Evolutionary conservation across 2,797 vertebrate genomes (phyloP), one percentile per base, ranked within the genome.

Genomic region (Galago senegalensis): DNA sequence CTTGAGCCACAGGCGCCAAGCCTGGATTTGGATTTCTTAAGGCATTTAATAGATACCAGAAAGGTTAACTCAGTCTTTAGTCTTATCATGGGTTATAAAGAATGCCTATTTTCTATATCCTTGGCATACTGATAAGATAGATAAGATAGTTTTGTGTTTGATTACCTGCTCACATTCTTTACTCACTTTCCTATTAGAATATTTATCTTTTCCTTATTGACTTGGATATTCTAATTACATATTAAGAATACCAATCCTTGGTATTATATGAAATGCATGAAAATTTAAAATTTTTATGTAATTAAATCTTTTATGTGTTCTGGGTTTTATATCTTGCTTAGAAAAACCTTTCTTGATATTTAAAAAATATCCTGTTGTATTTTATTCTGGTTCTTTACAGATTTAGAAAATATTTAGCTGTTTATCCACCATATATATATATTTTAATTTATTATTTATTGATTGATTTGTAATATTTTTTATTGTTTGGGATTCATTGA

Each of bases 241-340:
- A 69, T 90, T 85, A 82, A 77, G n/a, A 92, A 87, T 31, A 49
- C 13, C 61, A 87, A 60, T 79, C n/a, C 58, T 46, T n/a, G n/a
- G n/a, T n/a, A n/a, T n/a, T n/a, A n/a, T n/a, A n/a, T n/a, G n/a
- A n/a, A n/a, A n/a, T 56, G 21, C 69, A 79, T 2, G 21, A 43
- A 81, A 60, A 10, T 83, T 93, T 94, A 77, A 70, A 63, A 79
- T 79, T 83, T 83, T 90, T 87, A 37, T 37, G 29, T 29, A 53
- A 46, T 93, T 93, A 37, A 34, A 29, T 80, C 5, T 75, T 94
- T 93, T 40, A 58, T 77, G 63, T 95, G 87, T 80, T 95, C 73
- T 95, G 46, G 34, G 63, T 85, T 95, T 93, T 91, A 67, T 88
- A 83, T 77, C 23, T 96, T 96, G n/a, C 23, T 91, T 80, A 79